A percentile compares a stretch with the other conserved stretches of the same genome.
These are phyloP conservation scores for Salticus scenicus DNA, from an alignment of 2,888 invertebrate species.

Conservation along the genomic window DNA sequence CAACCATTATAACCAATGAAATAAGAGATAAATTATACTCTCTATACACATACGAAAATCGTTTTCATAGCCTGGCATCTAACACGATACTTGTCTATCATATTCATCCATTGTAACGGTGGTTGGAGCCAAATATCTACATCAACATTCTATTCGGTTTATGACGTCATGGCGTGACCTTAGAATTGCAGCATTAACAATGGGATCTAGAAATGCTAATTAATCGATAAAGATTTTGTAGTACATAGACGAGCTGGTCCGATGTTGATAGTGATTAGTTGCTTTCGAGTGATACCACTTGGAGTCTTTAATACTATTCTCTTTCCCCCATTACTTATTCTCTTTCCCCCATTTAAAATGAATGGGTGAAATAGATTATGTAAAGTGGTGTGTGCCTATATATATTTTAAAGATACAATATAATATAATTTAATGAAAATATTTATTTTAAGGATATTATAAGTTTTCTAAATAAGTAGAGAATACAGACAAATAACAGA, in stretches of 20 bases:
- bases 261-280: constrained; percentile 9
- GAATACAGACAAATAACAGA: too few relatives aligned
- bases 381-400: too few relatives aligned
- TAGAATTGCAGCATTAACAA: constrained; percentile 50
- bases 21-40: neutral
- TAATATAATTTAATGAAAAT: too few relatives aligned
- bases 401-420: too few relatives aligned
- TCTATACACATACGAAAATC: neutral
- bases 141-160: constrained; percentile 34
- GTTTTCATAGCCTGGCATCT: constrained; percentile 3
- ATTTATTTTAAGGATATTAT: too few relatives aligned
- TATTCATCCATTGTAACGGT: neutral
- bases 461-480: too few relatives aligned
- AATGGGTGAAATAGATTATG: neutral
- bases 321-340: too few relatives aligned
- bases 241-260: neutral
- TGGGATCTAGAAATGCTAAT: constrained; percentile 44
- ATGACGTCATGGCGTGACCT: constrained; percentile 27
- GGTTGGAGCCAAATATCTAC: constrained; percentile 25
- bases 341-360: neutral
- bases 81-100: neutral
- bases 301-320: neutral
- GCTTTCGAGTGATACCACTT: neutral
- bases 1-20: neutral
- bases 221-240: constrained; percentile 56